Percentiles rank a stretch among this genome's conserved stretches.
Evolutionary conservation across 2,797 vertebrate species (phyloP).

Genomic region (Hypotaenidia okinawae): DNA sequence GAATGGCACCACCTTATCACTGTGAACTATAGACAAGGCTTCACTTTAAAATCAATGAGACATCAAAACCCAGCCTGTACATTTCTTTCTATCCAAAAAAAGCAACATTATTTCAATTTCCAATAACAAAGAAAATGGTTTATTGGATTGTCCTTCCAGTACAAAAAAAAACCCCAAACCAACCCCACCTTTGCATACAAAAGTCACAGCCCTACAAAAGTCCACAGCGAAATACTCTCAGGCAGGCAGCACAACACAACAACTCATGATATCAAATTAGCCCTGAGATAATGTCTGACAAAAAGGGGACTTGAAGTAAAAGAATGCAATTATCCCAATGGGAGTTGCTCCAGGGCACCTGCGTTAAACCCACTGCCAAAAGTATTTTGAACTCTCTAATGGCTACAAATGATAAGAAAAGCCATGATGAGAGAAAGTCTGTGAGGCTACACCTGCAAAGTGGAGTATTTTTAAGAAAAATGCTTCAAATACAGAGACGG

Average conservation of each 20-base stretch:
- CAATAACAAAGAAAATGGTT: slow-evolving; percentile 21
- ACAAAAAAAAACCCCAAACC: not conserved
- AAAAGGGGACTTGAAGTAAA: not conserved
- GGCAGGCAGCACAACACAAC: not conserved
- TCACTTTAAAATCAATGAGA: slow-evolving; percentile 9
- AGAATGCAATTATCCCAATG: slow-evolving; percentile 25
- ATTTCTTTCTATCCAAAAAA: not conserved
- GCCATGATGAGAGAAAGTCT: slow-evolving; percentile 50
- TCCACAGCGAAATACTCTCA: not conserved
- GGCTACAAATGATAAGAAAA: slow-evolving; percentile 38
- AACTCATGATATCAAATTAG: slow-evolving; percentile 23
- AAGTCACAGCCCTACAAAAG: not conserved
- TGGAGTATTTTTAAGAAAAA: slow-evolving; percentile 45
- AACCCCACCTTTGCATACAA: not conserved
- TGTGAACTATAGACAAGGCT: not conserved
- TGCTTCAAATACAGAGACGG: slow-evolving; percentile 2
- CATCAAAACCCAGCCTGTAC: not conserved
- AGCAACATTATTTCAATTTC: slow-evolving; percentile 7
- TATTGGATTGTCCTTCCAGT: slow-evolving; percentile 33
- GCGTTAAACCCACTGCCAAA: slow-evolving; percentile 30
- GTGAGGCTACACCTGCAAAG: slow-evolving; percentile 50
- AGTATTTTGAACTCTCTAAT: slow-evolving; percentile 34
- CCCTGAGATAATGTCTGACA: not conserved
- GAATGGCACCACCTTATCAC: not conserved
- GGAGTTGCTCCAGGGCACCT: slow-evolving; percentile 36